Evolutionary conservation across 2,888 invertebrate species (phyloP), one percentile per base, ranked within the genome.

Genomic region (Meteorus colon): DNA sequence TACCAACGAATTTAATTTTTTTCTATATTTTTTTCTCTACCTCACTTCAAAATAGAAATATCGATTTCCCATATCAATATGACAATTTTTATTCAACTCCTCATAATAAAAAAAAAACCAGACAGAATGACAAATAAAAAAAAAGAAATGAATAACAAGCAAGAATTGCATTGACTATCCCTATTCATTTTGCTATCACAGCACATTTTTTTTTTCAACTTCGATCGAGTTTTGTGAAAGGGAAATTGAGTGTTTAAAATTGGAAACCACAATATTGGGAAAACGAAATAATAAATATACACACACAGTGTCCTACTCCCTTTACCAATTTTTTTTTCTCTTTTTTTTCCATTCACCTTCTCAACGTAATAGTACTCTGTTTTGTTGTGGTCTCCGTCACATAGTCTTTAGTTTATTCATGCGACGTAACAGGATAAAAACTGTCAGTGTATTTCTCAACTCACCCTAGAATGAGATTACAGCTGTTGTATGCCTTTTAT

Each of bases 341-440:
- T 62, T 24, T 62, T 3, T 31, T 29, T 14, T 5, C 31, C 29
- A 10, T 63, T 45, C 62, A 14, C 19, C 16, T 12, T 34, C 34
- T n/a, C 29, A 48, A 51, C 16, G 10, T 51, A 29, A 31, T 24
- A 27, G 27, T 31, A 16, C 8, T 31, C 51, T 55, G 48, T 67
- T 12, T 27, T 79, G 73, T 77, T 63, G 68, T 73, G 69, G 68
- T 62, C 63, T 76, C 48, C 34, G 24, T 48, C 73, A 73, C 86
- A 84, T 80, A 85, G 86, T 84, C 85, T 84, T 86, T 89, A 86
- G 87, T 87, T 89, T 89, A 89, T 89, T 89, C 89, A 89, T 88
- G 89, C 87, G 87, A 87, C 86, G 86, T 89, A 89, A 89, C 88
- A 87, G 88, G 88, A 89, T 89, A 88, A 89, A 89, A 89, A 89